Base-by-base conservation (phyloP, 2,797 vertebrate genomes). In the Platyrinchus mystaceus region DNA sequence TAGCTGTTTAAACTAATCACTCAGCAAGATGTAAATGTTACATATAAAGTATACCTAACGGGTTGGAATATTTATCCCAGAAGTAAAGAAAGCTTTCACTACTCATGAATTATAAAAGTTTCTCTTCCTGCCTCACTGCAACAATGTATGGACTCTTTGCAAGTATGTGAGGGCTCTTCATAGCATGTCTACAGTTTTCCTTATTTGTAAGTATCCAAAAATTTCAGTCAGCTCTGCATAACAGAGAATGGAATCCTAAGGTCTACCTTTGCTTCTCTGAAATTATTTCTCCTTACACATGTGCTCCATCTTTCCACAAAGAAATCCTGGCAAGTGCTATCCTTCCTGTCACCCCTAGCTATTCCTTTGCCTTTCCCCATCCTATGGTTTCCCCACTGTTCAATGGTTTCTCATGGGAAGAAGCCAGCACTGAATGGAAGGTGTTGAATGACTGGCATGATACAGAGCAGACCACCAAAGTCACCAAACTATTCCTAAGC, bases 21-120 rank as follows among this genome's bases (percentile, higher is more conserved):
- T 97, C 96, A 97, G 96, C 96, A 97, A 97, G 96, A 97, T 97
- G 95, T 95, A 96, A 96, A 96, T 96, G 94, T 75, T 95, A 96
- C 88, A 95, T 94, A 96, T 84, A 93, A 97, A 97, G 86, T 91
- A 96, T 96, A 96, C 95, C 96, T 97, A 95, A 96, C 74, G 92
- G 96, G 84, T 86, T 95, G 92, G 92, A 97, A 97, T 96, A 94
- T 94, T 96, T 96, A 95, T 88, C 93, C 95, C 91, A 96, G 93
- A 96, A 96, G 95, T 94, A 96, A 94, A 90, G 91, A 84, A 96
- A 84, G 83, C 95, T 94, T 96, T 94, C 94, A 89, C 80, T 93
- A 82, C 88, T 94, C 95, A 94, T 82, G 94, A 97, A 96, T 96
- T 96, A 91, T 91, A 68, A 21, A 97, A 94, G 83, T 94, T 91